Conservation (phyloP, 2,113 vertebrate species). For the Prochilodus magdalenae region DNA sequence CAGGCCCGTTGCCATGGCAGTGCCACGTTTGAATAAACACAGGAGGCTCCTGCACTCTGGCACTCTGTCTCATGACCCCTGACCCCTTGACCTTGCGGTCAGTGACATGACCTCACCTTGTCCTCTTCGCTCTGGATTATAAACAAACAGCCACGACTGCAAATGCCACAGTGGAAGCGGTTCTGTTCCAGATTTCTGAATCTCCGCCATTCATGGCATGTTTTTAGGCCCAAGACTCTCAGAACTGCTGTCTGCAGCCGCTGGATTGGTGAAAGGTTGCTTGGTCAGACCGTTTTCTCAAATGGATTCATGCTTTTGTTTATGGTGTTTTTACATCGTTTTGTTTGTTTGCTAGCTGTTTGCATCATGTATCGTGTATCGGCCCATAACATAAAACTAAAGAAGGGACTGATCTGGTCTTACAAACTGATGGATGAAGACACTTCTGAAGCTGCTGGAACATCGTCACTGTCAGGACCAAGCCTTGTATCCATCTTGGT, state of each 20-base stretch:
- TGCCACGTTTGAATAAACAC: conserved; percentile 59
- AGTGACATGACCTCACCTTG: conserved; percentile 45
- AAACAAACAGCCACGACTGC: conserved; percentile 43
- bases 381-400: no score
- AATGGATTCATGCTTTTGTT: no score
- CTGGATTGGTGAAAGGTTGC: background rate
- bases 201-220: background rate
- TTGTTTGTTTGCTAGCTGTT: no score
- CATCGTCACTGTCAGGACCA: no score
- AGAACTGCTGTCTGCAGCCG: no score
- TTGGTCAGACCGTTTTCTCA: no score
- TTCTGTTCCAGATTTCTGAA: background rate
- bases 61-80: conserved; percentile 43
- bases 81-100: conserved; percentile 51
- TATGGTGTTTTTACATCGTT: no score
- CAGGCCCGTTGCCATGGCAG: conserved; percentile 25
- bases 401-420: no score
- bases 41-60: conserved; percentile 51
- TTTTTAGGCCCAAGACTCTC: background rate
- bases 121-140: conserved; percentile 22
- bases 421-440: no score
- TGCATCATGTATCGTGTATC: no score
- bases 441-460: no score
- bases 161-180: conserved; percentile 2
- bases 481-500: no score